phyloP scores from a whole-genome alignment of 2,888 invertebrate genomes.

The Tholera decimalis region DNA sequence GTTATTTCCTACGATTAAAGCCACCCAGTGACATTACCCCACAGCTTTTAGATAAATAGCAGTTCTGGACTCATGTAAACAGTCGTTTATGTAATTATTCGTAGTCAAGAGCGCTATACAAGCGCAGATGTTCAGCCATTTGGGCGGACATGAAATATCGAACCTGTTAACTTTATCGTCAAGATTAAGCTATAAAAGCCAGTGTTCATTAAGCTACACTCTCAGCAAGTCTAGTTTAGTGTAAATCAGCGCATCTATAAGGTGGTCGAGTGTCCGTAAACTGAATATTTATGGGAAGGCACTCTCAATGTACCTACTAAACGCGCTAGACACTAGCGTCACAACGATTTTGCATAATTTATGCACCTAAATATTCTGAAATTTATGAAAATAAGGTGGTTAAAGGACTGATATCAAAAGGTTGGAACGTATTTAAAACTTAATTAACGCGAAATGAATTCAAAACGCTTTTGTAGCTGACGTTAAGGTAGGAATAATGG shows the following conservation, averaged over 20 bases:
- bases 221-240: constrained; percentile 65
- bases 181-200: constrained; percentile 63
- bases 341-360: constrained; percentile 84
- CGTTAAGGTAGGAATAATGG: constrained; percentile 59
- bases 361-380: constrained; percentile 77
- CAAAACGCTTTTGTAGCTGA: constrained; percentile 63
- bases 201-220: constrained; percentile 65
- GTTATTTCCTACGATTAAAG: constrained; percentile 37
- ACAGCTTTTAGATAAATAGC: constrained; percentile 44
- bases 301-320: constrained; percentile 69
- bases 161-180: constrained; percentile 59
- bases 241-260: constrained; percentile 78
- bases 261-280: constrained; percentile 77
- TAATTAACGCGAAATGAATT: constrained; percentile 69
- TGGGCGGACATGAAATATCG: constrained; percentile 60
- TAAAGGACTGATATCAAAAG: constrained; percentile 63
- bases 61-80: constrained; percentile 54
- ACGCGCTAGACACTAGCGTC: constrained; percentile 77
- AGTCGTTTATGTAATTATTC: constrained; percentile 60
- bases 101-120: constrained; percentile 43
- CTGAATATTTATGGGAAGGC: constrained; percentile 83
- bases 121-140: constrained; percentile 58
- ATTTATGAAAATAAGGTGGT: constrained; percentile 73
- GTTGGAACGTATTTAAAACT: constrained; percentile 66
- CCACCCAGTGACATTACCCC: constrained; percentile 26